phyloP scores from a whole-genome alignment of 1,140 invertebrate species.

The Drosophila lini region DNA sequence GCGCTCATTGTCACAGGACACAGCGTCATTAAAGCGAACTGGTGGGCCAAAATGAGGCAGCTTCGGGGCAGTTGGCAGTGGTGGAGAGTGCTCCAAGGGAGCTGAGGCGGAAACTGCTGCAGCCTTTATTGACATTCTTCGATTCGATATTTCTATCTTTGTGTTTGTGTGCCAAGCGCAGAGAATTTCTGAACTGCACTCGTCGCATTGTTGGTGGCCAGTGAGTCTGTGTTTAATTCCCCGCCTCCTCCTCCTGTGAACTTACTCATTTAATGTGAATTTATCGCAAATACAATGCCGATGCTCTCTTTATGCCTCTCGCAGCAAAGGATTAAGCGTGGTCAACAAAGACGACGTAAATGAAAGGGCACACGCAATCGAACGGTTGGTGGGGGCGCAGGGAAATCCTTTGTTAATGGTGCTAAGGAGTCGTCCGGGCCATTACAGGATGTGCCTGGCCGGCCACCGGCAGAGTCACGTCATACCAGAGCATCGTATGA shows the following conservation, averaged over 20 bases:
- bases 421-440: constrained; percentile 65
- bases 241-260: background rate
- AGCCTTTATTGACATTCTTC: constrained; percentile 71
- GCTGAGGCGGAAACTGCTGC: constrained; percentile 25
- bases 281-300: constrained; percentile 76
- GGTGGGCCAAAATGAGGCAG: constrained; percentile 5
- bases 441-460: constrained; percentile 7
- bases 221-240: constrained; percentile 36
- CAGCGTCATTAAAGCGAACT: constrained; percentile 54
- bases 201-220: constrained; percentile 63
- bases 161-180: constrained; percentile 71
- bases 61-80: background rate
- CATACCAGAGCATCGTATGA: constrained; percentile 9
- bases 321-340: constrained; percentile 67
- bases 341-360: constrained; percentile 69
- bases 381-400: background rate
- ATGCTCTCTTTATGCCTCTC: constrained; percentile 15
- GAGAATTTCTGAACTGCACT: constrained; percentile 61
- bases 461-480: constrained; percentile 26
- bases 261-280: constrained; percentile 69
- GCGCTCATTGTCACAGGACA: constrained; percentile 48
- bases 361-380: constrained; percentile 47
- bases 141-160: constrained; percentile 73
- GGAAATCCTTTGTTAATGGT: constrained; percentile 73
- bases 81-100: constrained; percentile 5